Base-by-base conservation (phyloP, 2,888 invertebrate species). In the Eueremaeus valkanovi region DNA sequence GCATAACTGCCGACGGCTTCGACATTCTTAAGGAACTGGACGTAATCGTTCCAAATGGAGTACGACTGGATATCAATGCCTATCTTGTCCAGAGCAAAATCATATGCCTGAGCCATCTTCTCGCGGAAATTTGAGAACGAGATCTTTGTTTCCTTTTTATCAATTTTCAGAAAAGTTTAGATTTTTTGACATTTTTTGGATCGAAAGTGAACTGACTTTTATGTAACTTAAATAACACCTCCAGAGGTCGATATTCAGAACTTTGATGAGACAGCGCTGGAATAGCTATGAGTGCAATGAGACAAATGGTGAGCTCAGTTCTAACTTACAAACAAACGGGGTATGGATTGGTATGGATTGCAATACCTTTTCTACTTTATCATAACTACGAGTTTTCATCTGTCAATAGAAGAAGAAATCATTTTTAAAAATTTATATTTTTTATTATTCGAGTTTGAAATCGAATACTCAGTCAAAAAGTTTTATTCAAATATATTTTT, bases 101-200 rank as follows among this genome's bases (percentile, higher is more conserved):
- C 98, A 84, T 98, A 99, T 0, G 99, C 98, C 84, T 99, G 96
- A 0, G 98, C 98, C 92, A 99, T 93, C 86, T 97, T 98, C 84
- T 99, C 99, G 83, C 98, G 96, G 82, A 27, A 83, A 83, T 72
- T 45, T 18, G 72, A 55, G 13, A 68, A 33, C 33, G 51, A 24
- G 24, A n/a, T 40, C 68, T 78, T 78, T 24, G 76, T 74, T 61
- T 78, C 78, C 76, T 75, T 42, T 49, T 18, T 24, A 3, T 40
- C n/a, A n/a, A n/a, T n/a, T n/a, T n/a, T n/a, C n/a, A n/a, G n/a
- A n/a, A n/a, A n/a, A n/a, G n/a, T n/a, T n/a, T n/a, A n/a, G n/a
- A n/a, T n/a, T n/a, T n/a, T n/a, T n/a, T n/a, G n/a, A n/a, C n/a
- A n/a, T n/a, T n/a, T n/a, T n/a, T n/a, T n/a, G n/a, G n/a, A n/a